Percentiles rank a stretch among this genome's conserved stretches.
Evolutionary conservation across 2,797 vertebrate species (phyloP).

Genomic region (Cetoscarus ocellatus): DNA sequence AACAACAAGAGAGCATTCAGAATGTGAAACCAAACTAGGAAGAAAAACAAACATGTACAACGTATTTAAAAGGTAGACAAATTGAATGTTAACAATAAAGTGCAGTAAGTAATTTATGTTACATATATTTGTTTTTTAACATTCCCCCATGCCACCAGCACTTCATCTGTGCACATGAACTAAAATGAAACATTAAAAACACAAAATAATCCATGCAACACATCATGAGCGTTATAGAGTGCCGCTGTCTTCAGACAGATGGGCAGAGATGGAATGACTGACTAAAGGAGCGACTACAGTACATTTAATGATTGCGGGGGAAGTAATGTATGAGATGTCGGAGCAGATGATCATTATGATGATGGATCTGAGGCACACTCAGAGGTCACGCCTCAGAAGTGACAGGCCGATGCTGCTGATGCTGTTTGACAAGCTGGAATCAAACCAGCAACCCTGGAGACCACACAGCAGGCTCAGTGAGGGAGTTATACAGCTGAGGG

Average conservation of each 20-base stretch:
- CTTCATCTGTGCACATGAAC: slow-evolving; percentile 28
- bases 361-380: slow-evolving; percentile 50
- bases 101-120: slow-evolving; percentile 7
- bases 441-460: slow-evolving; percentile 50
- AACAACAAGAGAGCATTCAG: slow-evolving; percentile 29
- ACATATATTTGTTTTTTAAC: slow-evolving; percentile 15
- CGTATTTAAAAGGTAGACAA: slow-evolving; percentile 8
- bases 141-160: slow-evolving; percentile 3
- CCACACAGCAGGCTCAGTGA: not conserved
- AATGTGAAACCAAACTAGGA: not conserved
- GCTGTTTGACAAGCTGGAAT: slow-evolving; percentile 31
- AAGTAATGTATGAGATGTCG: slow-evolving; percentile 69
- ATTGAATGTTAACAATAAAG: slow-evolving; percentile 2
- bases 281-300: slow-evolving; percentile 64
- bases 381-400: slow-evolving; percentile 32
- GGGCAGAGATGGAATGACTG: slow-evolving; percentile 62
- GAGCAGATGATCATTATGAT: slow-evolving; percentile 68
- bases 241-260: slow-evolving; percentile 37
- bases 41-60: not conserved
- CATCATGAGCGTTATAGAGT: slow-evolving; percentile 34
- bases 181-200: slow-evolving; percentile 27
- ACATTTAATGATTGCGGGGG: slow-evolving; percentile 65
- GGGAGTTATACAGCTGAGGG: slow-evolving; percentile 9
- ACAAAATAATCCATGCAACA: slow-evolving; percentile 37
- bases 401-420: slow-evolving; percentile 10